Percentiles rank a stretch among this genome's conserved stretches.
Evolutionary conservation across 2,888 invertebrate genomes (phyloP).

Genomic region (Cacoxenus indagator): DNA sequence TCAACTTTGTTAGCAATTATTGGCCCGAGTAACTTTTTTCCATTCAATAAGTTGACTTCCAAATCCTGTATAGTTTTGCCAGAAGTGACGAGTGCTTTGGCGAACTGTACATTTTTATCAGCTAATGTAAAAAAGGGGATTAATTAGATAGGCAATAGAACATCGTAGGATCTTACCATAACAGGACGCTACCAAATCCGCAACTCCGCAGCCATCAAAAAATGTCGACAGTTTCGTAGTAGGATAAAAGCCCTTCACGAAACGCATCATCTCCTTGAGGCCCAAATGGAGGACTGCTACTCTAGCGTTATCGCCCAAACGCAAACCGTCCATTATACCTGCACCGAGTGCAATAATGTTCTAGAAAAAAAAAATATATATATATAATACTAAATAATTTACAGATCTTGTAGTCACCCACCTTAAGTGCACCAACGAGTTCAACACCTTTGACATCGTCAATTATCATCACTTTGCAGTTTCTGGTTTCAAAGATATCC

Average conservation of each 20-base stretch:
- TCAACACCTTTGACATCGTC: conserved; percentile 96
- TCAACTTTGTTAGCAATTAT: conserved; percentile 96
- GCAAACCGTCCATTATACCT: conserved; percentile 95
- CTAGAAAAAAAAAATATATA: conserved; percentile 70
- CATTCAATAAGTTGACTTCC: conserved; percentile 94
- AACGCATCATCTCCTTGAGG: conserved; percentile 98
- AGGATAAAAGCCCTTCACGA: conserved; percentile 91
- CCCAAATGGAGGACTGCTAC: conserved; percentile 97
- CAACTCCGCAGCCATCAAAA: conserved; percentile 97
- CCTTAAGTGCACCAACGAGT: conserved; percentile 97
- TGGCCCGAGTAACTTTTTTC: conserved; percentile 97
- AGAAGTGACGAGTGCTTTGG: conserved; percentile 87
- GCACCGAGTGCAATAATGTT: conserved; percentile 98
- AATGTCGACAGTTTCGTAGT: conserved; percentile 91
- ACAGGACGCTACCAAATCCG: conserved; percentile 96
- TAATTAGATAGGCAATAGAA: background rate
- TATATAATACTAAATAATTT: background rate
- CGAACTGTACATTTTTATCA: conserved; percentile 50
- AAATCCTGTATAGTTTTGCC: conserved; percentile 90
- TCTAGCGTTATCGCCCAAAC: conserved; percentile 96
- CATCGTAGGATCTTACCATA: conserved; percentile 76
- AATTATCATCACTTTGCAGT: conserved; percentile 94
- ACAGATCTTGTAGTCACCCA: conserved; percentile 63
- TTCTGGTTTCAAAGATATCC: conserved; percentile 90
- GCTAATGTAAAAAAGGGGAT: conserved; percentile 20